These are phyloP conservation scores for Parthenolecanium corni DNA, from an alignment of 2,888 invertebrate genomes.

Conservation along the genomic window DNA sequence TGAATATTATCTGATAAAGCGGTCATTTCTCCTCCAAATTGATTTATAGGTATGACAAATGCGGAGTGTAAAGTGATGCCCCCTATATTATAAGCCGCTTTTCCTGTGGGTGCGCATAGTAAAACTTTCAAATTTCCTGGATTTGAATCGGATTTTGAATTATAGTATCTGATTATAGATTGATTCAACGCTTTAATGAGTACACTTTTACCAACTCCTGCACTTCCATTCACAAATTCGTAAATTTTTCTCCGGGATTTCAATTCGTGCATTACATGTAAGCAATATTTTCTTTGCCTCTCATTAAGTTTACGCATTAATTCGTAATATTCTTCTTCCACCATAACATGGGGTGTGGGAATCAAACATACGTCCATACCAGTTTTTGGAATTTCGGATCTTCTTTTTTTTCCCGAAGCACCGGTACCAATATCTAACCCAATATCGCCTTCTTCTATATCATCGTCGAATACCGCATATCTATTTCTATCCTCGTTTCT, in stretches of 20 bases:
- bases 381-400: neutral
- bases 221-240: neutral
- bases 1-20: constrained; percentile 8
- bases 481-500: too few species aligned
- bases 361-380: neutral
- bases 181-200: neutral
- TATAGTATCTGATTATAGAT: neutral
- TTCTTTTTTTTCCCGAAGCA: neutral
- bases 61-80: constrained; percentile 32
- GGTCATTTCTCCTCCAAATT: constrained; percentile 24
- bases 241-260: neutral
- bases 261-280: neutral
- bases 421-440: neutral
- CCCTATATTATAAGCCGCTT: constrained; percentile 31
- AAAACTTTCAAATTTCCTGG: neutral
- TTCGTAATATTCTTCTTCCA: constrained; percentile 6
- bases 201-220: neutral
- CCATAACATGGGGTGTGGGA: constrained; percentile 27
- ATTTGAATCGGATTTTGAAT: neutral
- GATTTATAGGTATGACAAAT: constrained; percentile 30
- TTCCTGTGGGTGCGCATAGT: constrained; percentile 32
- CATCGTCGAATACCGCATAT: neutral
- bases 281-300: neutral
- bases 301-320: neutral
- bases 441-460: neutral